Evolutionary conservation across 2,113 vertebrate species (phyloP).

Genomic region (Dolichallabes microphthalmus): DNA sequence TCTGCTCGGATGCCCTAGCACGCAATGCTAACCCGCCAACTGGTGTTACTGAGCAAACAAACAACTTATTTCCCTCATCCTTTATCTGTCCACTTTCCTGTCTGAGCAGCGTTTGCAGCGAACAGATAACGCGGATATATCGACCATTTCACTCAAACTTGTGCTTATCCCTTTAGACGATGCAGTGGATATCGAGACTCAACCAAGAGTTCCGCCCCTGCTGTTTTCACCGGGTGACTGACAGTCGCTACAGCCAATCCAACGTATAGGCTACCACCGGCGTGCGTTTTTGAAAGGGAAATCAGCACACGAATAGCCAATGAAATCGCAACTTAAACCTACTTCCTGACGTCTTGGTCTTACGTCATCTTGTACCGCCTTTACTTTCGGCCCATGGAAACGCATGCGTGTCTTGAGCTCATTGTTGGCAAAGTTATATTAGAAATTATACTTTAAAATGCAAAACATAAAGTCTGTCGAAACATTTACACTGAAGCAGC

Average conservation of each 20-base stretch:
- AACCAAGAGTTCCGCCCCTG: slow-evolving; percentile 67
- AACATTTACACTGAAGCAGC: neutral
- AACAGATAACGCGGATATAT: neutral
- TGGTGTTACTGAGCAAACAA: slow-evolving; percentile 15
- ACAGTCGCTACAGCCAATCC: slow-evolving; percentile 59
- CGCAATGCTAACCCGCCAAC: slow-evolving; percentile 49
- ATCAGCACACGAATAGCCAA: slow-evolving; percentile 22
- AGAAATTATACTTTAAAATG: neutral
- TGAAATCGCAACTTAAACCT: slow-evolving; percentile 8
- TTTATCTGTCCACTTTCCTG: neutral
- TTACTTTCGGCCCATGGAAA: slow-evolving; percentile 7
- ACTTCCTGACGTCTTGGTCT: slow-evolving; percentile 37
- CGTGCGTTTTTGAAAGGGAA: slow-evolving; percentile 35
- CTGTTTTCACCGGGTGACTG: slow-evolving; percentile 39
- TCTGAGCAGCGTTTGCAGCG: neutral
- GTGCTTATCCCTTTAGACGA: slow-evolving; percentile 41
- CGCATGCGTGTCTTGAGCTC: slow-evolving; percentile 31
- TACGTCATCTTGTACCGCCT: slow-evolving; percentile 26
- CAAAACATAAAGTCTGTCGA: neutral
- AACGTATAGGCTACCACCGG: neutral
- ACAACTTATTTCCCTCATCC: slow-evolving; percentile 3
- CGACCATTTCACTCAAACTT: slow-evolving; percentile 9
- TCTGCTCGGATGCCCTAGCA: slow-evolving; percentile 22
- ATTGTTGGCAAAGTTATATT: slow-evolving; percentile 19
- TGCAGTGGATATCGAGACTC: slow-evolving; percentile 51